Conservation (phyloP, 2,797 vertebrate genomes). For the Salmo trutta region DNA sequence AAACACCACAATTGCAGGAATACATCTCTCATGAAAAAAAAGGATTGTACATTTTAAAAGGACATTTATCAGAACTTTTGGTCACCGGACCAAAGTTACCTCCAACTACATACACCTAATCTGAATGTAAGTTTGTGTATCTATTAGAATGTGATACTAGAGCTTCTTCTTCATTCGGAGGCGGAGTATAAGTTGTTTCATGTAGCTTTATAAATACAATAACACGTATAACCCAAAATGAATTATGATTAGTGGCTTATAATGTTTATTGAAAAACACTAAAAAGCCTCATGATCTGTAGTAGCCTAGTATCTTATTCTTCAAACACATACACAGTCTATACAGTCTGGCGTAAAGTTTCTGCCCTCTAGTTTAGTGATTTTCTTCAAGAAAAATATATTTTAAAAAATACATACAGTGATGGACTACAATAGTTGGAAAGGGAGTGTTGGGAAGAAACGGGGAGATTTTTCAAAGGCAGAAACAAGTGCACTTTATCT, state of each 20-base stretch:
- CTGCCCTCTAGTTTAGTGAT: constrained; percentile 39
- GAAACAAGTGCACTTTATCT: constrained; percentile 83
- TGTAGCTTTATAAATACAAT: not conserved
- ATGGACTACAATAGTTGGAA: constrained; percentile 55
- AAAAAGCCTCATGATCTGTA: constrained; percentile 25
- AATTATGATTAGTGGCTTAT: constrained; percentile 28
- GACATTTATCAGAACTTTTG: constrained; percentile 26
- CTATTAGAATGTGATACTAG: constrained; percentile 33
- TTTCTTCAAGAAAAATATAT: constrained; percentile 40
- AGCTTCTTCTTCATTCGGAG: constrained; percentile 10
- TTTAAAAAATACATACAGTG: constrained; percentile 54
- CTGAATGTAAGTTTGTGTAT: constrained; percentile 45
- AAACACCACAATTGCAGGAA: constrained; percentile 56
- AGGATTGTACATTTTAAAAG: constrained; percentile 39
- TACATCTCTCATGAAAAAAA: constrained; percentile 52
- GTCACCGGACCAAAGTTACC: constrained; percentile 46
- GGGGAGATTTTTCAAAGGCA: constrained; percentile 54
- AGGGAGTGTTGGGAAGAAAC: constrained; percentile 37
- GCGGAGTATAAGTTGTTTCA: not conserved
- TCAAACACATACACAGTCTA: constrained; percentile 9
- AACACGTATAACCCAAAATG: not conserved
- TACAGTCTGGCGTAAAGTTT: constrained; percentile 26
- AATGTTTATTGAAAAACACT: constrained; percentile 20
- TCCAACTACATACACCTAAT: constrained; percentile 26
- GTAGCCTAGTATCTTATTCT: constrained; percentile 21